These are phyloP conservation scores for Euclidia mi DNA, from an alignment of 2,888 invertebrate genomes.

Conservation along the genomic window DNA sequence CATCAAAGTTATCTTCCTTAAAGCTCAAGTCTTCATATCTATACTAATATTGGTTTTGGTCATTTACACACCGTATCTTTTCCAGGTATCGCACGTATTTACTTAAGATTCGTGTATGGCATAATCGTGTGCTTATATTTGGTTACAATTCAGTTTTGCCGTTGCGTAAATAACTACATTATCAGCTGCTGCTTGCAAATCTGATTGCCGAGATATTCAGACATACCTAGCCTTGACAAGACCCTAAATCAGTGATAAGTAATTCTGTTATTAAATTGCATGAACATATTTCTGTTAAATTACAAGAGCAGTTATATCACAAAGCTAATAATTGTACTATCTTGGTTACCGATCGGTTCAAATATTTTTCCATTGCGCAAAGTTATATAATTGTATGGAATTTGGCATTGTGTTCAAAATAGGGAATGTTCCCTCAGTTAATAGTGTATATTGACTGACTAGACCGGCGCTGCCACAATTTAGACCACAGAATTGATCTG, in stretches of 20 bases:
- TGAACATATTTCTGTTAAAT: background rate
- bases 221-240: conserved; percentile 23
- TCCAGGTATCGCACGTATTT: conserved; percentile 35
- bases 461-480: conserved; percentile 20
- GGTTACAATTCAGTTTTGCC: conserved; percentile 8
- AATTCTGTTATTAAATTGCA: background rate
- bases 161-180: conserved; percentile 23
- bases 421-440: conserved; percentile 18
- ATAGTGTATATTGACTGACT: conserved; percentile 14
- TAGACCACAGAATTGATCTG: background rate
- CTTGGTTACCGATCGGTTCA: background rate
- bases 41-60: conserved; percentile 37
- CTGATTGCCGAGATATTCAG: conserved; percentile 20
- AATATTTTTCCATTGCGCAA: conserved; percentile 16
- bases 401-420: conserved; percentile 23
- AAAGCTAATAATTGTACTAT: background rate
- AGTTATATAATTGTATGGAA: conserved; percentile 25
- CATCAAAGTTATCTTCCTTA: conserved; percentile 25
- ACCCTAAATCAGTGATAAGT: conserved; percentile 4
- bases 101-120: conserved; percentile 26
- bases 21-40: conserved; percentile 38
- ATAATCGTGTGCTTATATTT: conserved; percentile 23
- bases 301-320: background rate
- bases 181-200: conserved; percentile 33
- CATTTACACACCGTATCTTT: conserved; percentile 44